These are phyloP conservation scores for Siniperca obscura DNA, from an alignment of 2,797 vertebrate species.

Conservation along the genomic window DNA sequence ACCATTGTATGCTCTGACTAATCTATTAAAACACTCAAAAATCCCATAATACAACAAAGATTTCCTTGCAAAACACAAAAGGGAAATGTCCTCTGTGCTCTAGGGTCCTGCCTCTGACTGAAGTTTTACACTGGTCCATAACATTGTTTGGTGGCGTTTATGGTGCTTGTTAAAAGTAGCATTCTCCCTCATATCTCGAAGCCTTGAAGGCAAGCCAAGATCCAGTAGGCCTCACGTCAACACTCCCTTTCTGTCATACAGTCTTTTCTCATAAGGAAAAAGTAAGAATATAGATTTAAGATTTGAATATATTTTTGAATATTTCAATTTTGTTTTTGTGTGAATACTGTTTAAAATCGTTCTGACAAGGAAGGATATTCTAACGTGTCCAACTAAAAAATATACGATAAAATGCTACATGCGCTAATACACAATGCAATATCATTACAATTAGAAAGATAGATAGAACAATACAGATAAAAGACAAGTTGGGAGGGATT, in stretches of 20 bases:
- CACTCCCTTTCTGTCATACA: slow-evolving; percentile 13
- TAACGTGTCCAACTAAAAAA: not conserved
- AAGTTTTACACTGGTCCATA: slow-evolving; percentile 58
- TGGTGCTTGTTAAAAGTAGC: slow-evolving; percentile 65
- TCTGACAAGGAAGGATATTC: not conserved
- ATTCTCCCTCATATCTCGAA: slow-evolving; percentile 54
- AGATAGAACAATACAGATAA: not conserved
- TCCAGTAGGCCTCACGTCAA: slow-evolving; percentile 48
- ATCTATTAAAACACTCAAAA: slow-evolving; percentile 50
- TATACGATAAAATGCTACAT: not conserved
- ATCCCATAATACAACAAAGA: slow-evolving; percentile 66
- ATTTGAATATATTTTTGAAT: too few species aligned
- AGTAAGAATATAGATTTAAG: not conserved
- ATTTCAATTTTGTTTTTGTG: not conserved
- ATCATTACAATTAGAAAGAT: not conserved
- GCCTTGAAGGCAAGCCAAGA: slow-evolving; percentile 58
- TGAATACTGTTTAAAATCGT: not conserved
- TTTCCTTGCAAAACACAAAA: slow-evolving; percentile 69
- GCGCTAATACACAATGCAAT: not conserved
- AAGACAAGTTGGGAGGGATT: not conserved
- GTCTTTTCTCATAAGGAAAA: slow-evolving; percentile 16
- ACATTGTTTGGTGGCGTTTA: slow-evolving; percentile 75
- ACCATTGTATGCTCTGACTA: slow-evolving; percentile 2
- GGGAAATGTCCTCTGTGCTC: slow-evolving; percentile 66
- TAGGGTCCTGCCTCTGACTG: slow-evolving; percentile 39